phyloP scores from a whole-genome alignment of 1,140 invertebrate species.

The Tetragonula clypearis region DNA sequence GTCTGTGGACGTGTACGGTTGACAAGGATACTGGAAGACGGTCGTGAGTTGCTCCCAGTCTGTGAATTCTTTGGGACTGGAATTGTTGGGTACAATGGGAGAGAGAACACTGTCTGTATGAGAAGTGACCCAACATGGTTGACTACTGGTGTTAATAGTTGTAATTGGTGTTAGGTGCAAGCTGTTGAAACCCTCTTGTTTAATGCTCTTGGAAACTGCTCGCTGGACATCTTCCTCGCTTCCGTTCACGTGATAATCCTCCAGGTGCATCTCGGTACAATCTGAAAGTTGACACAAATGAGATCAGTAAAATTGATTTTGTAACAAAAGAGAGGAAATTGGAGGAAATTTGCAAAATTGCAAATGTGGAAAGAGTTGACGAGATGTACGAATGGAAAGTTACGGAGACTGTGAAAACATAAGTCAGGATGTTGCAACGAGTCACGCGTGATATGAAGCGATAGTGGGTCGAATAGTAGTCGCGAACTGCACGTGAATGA shows the following conservation, averaged over 20 bases:
- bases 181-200: conserved; percentile 38
- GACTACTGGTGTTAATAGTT: conserved; percentile 37
- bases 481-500: conserved; percentile 11
- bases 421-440: conserved; percentile 17
- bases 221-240: conserved; percentile 50
- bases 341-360: neutral
- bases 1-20: conserved; percentile 44
- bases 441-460: neutral
- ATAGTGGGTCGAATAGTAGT: conserved; percentile 4
- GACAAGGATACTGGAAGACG: conserved; percentile 70
- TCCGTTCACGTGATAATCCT: conserved; percentile 54
- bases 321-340: neutral
- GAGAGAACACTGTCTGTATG: conserved; percentile 49
- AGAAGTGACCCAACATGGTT: conserved; percentile 52
- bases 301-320: neutral
- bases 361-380: neutral
- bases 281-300: neutral
- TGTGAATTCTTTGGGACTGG: conserved; percentile 57
- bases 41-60: conserved; percentile 74
- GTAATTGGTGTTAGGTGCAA: conserved; percentile 34
- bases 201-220: conserved; percentile 13
- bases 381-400: neutral
- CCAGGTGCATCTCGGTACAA: conserved; percentile 54
- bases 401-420: neutral
- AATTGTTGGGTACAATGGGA: conserved; percentile 36